Evolutionary conservation across 2,113 vertebrate genomes (phyloP).

Genomic region (Neogale vison): DNA sequence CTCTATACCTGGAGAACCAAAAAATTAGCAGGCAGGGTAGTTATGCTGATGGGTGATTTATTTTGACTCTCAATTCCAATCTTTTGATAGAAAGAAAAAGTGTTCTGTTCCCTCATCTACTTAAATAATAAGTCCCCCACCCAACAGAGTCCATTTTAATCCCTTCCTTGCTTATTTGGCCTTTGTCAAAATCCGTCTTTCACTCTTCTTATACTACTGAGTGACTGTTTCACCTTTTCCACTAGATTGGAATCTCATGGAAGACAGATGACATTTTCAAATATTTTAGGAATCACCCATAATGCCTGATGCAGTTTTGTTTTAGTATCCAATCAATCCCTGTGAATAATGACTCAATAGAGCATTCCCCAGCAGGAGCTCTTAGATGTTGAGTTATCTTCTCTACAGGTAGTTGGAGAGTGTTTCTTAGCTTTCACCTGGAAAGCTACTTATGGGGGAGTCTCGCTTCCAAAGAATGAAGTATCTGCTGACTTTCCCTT

Average conservation of each 20-base stretch:
- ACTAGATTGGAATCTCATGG: background rate
- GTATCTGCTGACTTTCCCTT: background rate
- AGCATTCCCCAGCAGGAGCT: background rate
- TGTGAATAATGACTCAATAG: background rate
- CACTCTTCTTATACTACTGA: background rate
- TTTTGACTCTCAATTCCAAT: background rate
- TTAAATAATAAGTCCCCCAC: background rate
- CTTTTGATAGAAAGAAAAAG: background rate
- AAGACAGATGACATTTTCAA: background rate
- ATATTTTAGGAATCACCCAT: background rate
- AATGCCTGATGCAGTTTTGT: background rate
- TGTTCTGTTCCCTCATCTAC: background rate
- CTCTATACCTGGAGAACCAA: background rate
- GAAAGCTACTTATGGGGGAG: background rate
- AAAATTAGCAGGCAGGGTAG: background rate
- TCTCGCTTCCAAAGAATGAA: background rate
- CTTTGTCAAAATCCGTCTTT: background rate
- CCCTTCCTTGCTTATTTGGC: background rate
- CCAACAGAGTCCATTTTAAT: background rate
- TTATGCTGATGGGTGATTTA: background rate
- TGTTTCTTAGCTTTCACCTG: background rate
- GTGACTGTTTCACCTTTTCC: background rate
- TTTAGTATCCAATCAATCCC: background rate
- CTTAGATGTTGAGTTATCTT: background rate
- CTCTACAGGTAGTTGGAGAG: background rate